Conservation (phyloP, 64 coral and sea anemone genomes). For the Montipora foliosa region DNA sequence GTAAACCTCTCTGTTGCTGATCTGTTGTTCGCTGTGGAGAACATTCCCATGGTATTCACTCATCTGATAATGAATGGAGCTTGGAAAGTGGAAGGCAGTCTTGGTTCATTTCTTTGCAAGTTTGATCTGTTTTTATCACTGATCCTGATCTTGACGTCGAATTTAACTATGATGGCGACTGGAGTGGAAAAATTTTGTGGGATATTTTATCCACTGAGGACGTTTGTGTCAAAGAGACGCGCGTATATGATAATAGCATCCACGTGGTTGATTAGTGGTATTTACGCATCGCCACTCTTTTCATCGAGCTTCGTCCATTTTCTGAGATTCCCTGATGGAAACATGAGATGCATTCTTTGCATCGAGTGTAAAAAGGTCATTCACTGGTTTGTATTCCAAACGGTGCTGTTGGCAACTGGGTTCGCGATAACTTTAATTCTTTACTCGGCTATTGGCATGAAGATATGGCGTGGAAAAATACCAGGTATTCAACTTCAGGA, state of each 20-base stretch:
- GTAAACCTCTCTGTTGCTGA: conserved; percentile 28
- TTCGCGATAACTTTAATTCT: background rate
- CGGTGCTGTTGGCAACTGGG: background rate
- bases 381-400: conserved; percentile 40
- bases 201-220: conserved; percentile 18
- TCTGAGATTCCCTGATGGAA: background rate
- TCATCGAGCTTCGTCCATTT: background rate
- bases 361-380: conserved; percentile 9
- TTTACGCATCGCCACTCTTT: conserved; percentile 1
- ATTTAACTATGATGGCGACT: conserved; percentile 25
- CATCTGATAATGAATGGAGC: background rate
- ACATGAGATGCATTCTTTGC: background rate
- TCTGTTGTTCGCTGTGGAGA: conserved; percentile 21
- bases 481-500: conserved; percentile 7
- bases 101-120: conserved; percentile 8
- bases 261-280: conserved; percentile 6
- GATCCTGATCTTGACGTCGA: conserved; percentile 16
- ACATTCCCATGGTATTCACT: background rate
- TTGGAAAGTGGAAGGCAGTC: background rate
- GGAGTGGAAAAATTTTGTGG: conserved; percentile 21
- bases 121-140: conserved; percentile 25
- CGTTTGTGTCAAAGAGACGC: conserved; percentile 9
- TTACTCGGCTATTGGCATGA: conserved; percentile 7
- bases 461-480: conserved; percentile 1
- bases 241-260: background rate